Base-by-base conservation (phyloP, 2,888 invertebrate species). In the Leistus spinibarbis region DNA sequence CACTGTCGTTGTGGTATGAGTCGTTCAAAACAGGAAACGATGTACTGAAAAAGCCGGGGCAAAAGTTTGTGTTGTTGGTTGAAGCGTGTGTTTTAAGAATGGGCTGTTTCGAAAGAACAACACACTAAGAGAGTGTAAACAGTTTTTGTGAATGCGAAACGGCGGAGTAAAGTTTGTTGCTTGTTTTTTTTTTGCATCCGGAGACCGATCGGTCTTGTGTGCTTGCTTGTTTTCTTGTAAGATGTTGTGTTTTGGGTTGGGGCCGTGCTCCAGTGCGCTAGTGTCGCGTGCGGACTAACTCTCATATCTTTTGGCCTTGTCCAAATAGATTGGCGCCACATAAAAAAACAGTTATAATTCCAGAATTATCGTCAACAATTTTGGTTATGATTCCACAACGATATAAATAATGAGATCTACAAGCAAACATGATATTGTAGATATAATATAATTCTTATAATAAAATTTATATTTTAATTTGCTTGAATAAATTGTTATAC, bases 1-100 rank as follows among this genome's bases (percentile, higher is more conserved):
- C 13, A 40, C 13, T 1, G 40, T 40, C 10, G 40, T 40, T 1
- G 40, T 40, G 40, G 40, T 40, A 10, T 1, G 40, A 40, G 40
- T 40, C 5, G 40, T 10, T 7, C n/a, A 13, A 40, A 40, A 40
- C 40, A 40, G 40, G 40, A 40, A 40, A 40, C 40, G 40, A 40
- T 40, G 40, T 40, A 40, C 40, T 40, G 40, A 7, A 40, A 40
- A 40, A 40, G 13, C 3, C 5, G 40, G 40, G 40, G 5, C 40
- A 40, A 40, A 40, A 60, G 19, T 60, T 22, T 19, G 19, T 60
- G 60, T 60, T 60, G 60, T 60, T 57, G 57, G 57, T 57, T 60
- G 60, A 17, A 60, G 60, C 60, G 60, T 60, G 22, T 60, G 60
- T 60, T 60, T 40, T 60, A 60, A 60, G 60, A 60, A 60, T 60